A percentile compares a stretch with the other conserved stretches of the same genome.
Evolutionary conservation across 2,113 vertebrate species (phyloP).

Genomic region (Melanerpes formicivorus): DNA sequence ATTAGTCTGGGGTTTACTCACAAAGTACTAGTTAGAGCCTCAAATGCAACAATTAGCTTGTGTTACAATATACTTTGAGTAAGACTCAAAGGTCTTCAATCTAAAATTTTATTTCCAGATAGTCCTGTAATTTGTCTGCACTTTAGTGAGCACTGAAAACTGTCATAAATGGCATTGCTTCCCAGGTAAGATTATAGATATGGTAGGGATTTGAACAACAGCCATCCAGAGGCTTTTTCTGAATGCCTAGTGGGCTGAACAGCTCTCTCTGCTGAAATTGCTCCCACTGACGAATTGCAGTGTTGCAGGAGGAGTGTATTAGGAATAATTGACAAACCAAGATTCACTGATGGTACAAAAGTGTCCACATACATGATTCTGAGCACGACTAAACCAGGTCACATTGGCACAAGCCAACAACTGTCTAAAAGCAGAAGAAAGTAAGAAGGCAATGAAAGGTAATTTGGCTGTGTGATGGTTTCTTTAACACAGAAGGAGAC

Average conservation of each 20-base stretch:
- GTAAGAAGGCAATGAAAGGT: background rate
- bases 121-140: background rate
- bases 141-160: background rate
- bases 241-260: background rate
- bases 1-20: background rate
- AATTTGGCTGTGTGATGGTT: background rate
- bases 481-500: background rate
- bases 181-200: background rate
- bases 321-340: background rate
- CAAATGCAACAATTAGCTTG: conserved; percentile 13
- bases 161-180: background rate
- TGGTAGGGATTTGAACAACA: background rate
- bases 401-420: background rate
- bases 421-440: background rate
- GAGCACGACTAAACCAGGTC: background rate
- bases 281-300: background rate
- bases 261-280: background rate
- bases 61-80: background rate
- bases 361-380: background rate
- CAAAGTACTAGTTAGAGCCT: background rate
- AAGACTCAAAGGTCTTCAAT: background rate
- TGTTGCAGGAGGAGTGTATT: background rate
- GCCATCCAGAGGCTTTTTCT: background rate
- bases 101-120: conserved; percentile 5
- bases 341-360: background rate